Evolutionary conservation across 2,113 vertebrate genomes (phyloP).

Genomic region (Entomyzon cyanotis): DNA sequence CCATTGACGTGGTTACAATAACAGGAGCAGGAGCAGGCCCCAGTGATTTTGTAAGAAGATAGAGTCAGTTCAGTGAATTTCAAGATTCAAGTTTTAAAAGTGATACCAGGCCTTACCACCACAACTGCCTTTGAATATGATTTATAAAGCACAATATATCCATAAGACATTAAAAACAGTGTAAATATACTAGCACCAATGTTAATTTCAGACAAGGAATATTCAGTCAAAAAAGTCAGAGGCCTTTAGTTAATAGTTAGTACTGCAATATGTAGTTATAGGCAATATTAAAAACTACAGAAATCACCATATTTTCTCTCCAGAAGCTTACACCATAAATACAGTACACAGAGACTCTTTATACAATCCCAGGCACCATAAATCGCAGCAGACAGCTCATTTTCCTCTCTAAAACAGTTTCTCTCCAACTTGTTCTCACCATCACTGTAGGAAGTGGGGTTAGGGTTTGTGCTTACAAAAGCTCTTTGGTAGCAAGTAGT

Average conservation of each 20-base stretch:
- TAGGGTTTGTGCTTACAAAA: neutral
- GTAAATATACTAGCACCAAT: neutral
- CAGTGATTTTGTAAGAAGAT: neutral
- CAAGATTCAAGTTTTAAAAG: neutral
- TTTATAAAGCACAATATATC: neutral
- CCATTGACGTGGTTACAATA: neutral
- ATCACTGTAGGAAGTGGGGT: accelerated
- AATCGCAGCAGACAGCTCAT: neutral
- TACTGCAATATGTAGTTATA: accelerated
- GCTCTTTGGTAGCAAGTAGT: neutral
- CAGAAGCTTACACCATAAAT: neutral
- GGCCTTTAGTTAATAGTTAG: neutral
- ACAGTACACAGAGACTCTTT: neutral
- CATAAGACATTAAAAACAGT: neutral
- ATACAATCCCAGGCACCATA: neutral
- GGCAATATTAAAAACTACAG: neutral
- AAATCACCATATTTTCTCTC: neutral
- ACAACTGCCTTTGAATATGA: neutral
- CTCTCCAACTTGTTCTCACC: neutral
- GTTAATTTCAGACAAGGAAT: neutral
- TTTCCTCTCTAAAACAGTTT: neutral
- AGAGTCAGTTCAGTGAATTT: neutral
- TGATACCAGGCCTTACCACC: neutral
- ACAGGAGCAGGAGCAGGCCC: neutral
- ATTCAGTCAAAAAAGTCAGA: neutral